Conservation (phyloP, 2,888 invertebrate genomes). For the Tenthredo livida region DNA sequence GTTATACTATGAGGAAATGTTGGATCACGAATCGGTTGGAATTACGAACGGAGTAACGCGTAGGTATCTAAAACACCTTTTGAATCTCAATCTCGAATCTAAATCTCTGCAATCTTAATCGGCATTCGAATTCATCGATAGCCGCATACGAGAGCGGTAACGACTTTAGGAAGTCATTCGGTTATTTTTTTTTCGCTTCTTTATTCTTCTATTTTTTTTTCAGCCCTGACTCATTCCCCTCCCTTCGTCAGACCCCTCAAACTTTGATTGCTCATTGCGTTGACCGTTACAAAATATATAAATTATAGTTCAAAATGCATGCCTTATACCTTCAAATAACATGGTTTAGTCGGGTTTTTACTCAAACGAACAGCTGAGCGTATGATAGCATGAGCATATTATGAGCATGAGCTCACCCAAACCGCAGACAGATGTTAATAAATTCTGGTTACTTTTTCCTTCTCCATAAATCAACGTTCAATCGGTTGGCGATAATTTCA, state of each 20-base stretch:
- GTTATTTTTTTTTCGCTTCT: background rate
- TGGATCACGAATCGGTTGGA: background rate
- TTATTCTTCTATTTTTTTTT: background rate
- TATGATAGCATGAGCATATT: too few relatives aligned
- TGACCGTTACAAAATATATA: slow-evolving; percentile 10
- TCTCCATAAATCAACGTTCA: slow-evolving; percentile 31
- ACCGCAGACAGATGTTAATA: slow-evolving; percentile 32
- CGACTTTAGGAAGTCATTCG: background rate
- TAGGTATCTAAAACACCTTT: background rate
- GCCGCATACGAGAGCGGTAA: background rate
- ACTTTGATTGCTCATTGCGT: slow-evolving; percentile 20
- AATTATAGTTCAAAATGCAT: background rate
- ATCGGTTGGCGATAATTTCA: background rate
- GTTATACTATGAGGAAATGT: too few relatives aligned
- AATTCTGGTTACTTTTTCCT: background rate
- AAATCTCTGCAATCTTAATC: background rate
- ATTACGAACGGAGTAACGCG: background rate
- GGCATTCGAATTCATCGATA: background rate
- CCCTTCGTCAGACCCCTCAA: background rate
- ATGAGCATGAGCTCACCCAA: background rate
- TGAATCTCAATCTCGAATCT: background rate
- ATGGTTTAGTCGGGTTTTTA: background rate
- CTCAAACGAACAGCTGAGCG: slow-evolving; percentile 22
- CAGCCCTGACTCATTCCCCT: background rate
- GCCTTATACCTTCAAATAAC: background rate